Base-by-base conservation (phyloP, 92 coral and sea anemone genomes). In the Chrysogorgia sp. region DNA sequence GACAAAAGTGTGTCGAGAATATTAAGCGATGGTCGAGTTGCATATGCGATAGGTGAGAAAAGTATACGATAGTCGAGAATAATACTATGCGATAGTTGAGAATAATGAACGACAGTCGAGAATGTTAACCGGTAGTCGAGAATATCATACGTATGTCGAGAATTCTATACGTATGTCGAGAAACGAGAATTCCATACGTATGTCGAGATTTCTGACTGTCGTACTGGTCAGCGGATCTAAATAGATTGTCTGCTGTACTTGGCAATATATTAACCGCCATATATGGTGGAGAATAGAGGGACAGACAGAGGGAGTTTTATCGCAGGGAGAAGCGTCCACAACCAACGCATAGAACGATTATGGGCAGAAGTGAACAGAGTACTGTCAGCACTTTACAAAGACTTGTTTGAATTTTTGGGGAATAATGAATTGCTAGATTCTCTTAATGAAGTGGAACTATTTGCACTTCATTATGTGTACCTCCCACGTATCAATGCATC, bases 241-340 rank as follows among this genome's bases (percentile, higher is more conserved):
- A 17, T 17, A 52, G 21, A 52, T 52, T 17, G 26, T 23, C 6
- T 23, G 21, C 6, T 52, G 43, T 37, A 37, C 43, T 37, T 37
- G n/a, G n/a, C n/a, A 5, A 37, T 37, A 12, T 37, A 37, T 5
- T 37, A 12, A 52, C 59, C 84, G 7, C 63, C 68, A 12, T 80
- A 52, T 20, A 68, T 68, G 77, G 32, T 80, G 22, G 66, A 0
- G 24, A 80, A 67, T 52, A 53, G 77, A 57, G 84, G 84, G 34
- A 34, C 64, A 17, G 68, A 25, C 49, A 67, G 84, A 69, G 84
- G 68, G 13, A 80, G 78, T 34, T 80, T 80, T 34, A 80, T 67
- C 62, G 82, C 75, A 58, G 82, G 74, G 19, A 33, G 72, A 32
- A 77, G 71, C 68, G 82, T 61, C 10, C 82, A 76, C 40, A 76